phyloP scores from a whole-genome alignment of 2,888 invertebrate genomes.

The Conus canariensis region DNA sequence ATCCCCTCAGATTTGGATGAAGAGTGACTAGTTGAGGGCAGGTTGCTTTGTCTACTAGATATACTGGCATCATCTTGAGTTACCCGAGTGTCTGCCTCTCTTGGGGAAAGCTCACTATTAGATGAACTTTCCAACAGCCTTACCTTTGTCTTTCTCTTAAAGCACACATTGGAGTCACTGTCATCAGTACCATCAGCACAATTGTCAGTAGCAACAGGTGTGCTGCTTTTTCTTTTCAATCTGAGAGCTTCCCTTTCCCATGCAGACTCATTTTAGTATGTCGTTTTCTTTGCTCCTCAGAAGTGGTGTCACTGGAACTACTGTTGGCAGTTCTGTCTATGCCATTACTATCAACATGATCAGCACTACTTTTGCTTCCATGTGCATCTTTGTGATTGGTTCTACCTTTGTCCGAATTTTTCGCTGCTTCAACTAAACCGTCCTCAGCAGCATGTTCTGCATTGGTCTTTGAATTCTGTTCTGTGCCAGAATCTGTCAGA shows the following conservation, averaged over 20 bases:
- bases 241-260: conserved; percentile 18
- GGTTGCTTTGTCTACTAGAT: not conserved
- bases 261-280: too few relatives aligned
- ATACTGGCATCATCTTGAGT: not conserved
- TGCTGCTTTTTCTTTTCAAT: not conserved
- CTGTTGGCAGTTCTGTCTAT: not conserved
- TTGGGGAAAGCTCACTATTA: not conserved
- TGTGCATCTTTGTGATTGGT: not conserved
- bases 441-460: not conserved
- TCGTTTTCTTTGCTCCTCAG: not conserved
- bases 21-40: not conserved
- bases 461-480: too few relatives aligned
- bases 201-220: not conserved
- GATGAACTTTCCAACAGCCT: not conserved
- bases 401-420: not conserved
- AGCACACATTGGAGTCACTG: not conserved
- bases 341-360: not conserved
- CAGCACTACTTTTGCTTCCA: not conserved
- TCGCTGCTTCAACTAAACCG: not conserved
- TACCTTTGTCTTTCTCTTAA: not conserved
- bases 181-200: not conserved
- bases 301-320: not conserved
- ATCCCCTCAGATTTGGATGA: not conserved
- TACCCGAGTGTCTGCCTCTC: not conserved
- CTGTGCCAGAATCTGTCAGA: not conserved